Evolutionary conservation across 2,113 vertebrate species (phyloP).

Genomic region (Isurus oxyrinchus): DNA sequence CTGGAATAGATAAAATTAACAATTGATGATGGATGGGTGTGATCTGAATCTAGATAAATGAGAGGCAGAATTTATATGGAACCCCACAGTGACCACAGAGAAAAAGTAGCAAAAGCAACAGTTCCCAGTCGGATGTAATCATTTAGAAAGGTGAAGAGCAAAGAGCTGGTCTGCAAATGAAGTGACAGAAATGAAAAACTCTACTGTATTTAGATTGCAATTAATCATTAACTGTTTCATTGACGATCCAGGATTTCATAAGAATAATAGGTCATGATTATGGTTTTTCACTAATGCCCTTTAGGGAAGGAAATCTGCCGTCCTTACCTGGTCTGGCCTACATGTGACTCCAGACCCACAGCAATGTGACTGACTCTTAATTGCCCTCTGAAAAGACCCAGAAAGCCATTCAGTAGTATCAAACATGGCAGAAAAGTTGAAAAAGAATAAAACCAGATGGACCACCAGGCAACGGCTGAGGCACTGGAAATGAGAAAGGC

Average conservation of each 20-base stretch:
- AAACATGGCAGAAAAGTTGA: too few relatives aligned
- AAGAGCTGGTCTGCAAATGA: neutral
- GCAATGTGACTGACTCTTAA: too few relatives aligned
- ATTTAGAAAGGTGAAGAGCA: neutral
- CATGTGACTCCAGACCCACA: too few relatives aligned
- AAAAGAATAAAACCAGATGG: too few relatives aligned
- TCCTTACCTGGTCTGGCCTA: too few relatives aligned
- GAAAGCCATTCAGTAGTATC: too few relatives aligned
- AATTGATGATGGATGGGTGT: neutral
- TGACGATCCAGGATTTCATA: neutral
- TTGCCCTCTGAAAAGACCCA: neutral
- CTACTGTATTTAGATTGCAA: neutral
- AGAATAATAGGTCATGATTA: neutral
- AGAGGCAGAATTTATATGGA: too few relatives aligned
- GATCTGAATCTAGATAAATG: neutral
- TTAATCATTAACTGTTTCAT: neutral
- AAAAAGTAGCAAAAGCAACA: neutral
- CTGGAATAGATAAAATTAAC: neutral
- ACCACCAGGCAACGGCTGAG: too few relatives aligned
- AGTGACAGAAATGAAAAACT: neutral
- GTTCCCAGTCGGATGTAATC: neutral
- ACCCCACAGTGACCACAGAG: neutral
- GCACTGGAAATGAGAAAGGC: too few relatives aligned
- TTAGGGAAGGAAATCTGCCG: too few relatives aligned
- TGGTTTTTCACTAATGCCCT: too few relatives aligned